Percentiles rank a stretch among this genome's conserved stretches.
phyloP scores from a whole-genome alignment of 1,140 invertebrate genomes.

The Lysiphlebus fabarum region DNA sequence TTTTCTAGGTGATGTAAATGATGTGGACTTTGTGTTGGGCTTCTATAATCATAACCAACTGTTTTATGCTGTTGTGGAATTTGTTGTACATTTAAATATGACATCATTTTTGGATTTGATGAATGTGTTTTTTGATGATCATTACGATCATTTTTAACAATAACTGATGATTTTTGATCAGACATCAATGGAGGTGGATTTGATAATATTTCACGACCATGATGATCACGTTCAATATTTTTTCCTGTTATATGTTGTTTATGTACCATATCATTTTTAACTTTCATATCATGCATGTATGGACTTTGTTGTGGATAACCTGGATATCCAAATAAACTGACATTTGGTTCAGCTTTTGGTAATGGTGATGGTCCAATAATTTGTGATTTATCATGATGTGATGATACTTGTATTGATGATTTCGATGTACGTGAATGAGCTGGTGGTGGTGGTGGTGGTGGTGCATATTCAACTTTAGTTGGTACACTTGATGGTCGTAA shows the following conservation, averaged over 20 bases:
- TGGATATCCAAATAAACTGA: conserved; percentile 68
- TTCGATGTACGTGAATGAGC: conserved; percentile 59
- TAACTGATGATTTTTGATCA: conserved; percentile 72
- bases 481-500: conserved; percentile 54
- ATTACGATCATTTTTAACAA: conserved; percentile 73
- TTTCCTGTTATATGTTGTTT: conserved; percentile 42
- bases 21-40: conserved; percentile 59
- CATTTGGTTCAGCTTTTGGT: conserved; percentile 71
- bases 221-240: conserved; percentile 53
- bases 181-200: conserved; percentile 48
- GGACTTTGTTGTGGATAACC: conserved; percentile 59
- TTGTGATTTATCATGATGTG: conserved; percentile 56
- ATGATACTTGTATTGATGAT: conserved; percentile 43
- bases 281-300: conserved; percentile 55
- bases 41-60: conserved; percentile 57
- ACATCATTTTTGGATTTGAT: conserved; percentile 64
- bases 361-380: conserved; percentile 52
- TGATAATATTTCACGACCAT: conserved; percentile 55
- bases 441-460: conserved; percentile 45
- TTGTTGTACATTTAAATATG: conserved; percentile 59
- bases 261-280: conserved; percentile 46
- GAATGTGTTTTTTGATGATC: conserved; percentile 62
- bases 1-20: conserved; percentile 50
- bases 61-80: conserved; percentile 40
- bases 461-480: conserved; percentile 59